Evolutionary conservation across 2,888 invertebrate species (phyloP).

Genomic region (Ophion ventricosus): DNA sequence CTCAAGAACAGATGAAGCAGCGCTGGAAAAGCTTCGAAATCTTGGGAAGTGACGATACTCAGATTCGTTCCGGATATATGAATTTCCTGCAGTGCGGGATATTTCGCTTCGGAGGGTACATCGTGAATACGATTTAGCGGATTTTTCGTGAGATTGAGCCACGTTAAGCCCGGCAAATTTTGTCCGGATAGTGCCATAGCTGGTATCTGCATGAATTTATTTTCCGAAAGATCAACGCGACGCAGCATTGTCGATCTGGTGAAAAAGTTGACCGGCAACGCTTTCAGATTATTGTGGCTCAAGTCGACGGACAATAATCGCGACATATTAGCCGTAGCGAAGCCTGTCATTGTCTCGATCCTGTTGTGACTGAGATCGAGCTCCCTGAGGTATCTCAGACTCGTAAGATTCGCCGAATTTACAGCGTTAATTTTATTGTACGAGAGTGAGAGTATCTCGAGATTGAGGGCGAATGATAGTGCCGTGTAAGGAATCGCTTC

Average conservation of each 20-base stretch:
- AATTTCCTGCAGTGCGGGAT: slow-evolving; percentile 90
- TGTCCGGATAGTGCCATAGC: slow-evolving; percentile 90
- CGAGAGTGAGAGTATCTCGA: slow-evolving; percentile 89
- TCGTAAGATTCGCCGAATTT: slow-evolving; percentile 91
- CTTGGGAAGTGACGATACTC: slow-evolving; percentile 92
- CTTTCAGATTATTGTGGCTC: slow-evolving; percentile 89
- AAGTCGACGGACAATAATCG: slow-evolving; percentile 90
- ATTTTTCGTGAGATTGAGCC: slow-evolving; percentile 94
- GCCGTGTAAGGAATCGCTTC: slow-evolving; percentile 91
- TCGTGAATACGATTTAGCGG: slow-evolving; percentile 91
- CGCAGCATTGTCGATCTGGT: slow-evolving; percentile 89
- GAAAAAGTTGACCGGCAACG: slow-evolving; percentile 92
- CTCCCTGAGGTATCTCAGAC: slow-evolving; percentile 89
- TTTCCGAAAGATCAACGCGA: slow-evolving; percentile 91
- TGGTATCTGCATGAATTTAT: slow-evolving; percentile 92
- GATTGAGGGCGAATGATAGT: slow-evolving; percentile 89
- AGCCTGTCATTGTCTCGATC: slow-evolving; percentile 91
- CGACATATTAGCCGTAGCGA: slow-evolving; percentile 91
- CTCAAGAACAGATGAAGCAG: slow-evolving; percentile 89
- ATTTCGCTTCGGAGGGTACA: slow-evolving; percentile 88
- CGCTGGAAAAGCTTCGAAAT: slow-evolving; percentile 93
- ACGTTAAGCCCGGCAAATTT: slow-evolving; percentile 89
- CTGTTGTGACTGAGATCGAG: slow-evolving; percentile 90
- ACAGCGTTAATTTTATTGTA: slow-evolving; percentile 88
- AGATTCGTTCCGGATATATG: slow-evolving; percentile 92